These are phyloP conservation scores for Leiothrix lutea DNA, from an alignment of 2,113 vertebrate genomes.

Conservation along the genomic window DNA sequence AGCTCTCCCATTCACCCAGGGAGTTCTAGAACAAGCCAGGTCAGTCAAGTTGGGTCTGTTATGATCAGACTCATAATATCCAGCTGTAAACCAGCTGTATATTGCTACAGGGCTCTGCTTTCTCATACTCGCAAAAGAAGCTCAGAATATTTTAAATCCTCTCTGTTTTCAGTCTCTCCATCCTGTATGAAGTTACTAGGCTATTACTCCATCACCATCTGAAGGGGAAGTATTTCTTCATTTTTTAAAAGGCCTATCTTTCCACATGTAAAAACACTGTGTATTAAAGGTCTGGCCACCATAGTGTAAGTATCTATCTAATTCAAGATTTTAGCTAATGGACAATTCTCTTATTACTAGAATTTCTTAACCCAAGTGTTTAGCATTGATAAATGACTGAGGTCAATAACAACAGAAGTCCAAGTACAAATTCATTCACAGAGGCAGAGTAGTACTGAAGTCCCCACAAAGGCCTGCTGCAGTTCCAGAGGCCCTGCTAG, in stretches of 20 bases:
- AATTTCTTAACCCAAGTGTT: neutral
- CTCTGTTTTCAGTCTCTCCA: neutral
- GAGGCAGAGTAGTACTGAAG: neutral
- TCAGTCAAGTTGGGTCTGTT: neutral
- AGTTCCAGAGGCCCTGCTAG: accelerated
- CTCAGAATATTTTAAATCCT: neutral
- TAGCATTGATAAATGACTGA: neutral
- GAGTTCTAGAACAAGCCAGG: neutral
- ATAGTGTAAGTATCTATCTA: neutral
- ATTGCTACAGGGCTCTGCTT: neutral
- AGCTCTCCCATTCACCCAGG: neutral
- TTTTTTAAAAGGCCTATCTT: neutral
- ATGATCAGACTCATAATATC: neutral
- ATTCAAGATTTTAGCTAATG: neutral
- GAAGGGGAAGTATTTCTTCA: neutral
- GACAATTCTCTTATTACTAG: neutral
- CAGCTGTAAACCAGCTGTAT: neutral
- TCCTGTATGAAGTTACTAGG: neutral
- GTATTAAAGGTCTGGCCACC: neutral
- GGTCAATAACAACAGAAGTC: neutral
- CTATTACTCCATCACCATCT: neutral
- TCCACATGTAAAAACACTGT: neutral
- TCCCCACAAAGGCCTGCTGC: neutral
- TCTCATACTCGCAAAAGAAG: neutral
- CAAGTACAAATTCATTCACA: neutral